Evolutionary conservation across 2,113 vertebrate genomes (phyloP).

Genomic region (Lonchura striata): DNA sequence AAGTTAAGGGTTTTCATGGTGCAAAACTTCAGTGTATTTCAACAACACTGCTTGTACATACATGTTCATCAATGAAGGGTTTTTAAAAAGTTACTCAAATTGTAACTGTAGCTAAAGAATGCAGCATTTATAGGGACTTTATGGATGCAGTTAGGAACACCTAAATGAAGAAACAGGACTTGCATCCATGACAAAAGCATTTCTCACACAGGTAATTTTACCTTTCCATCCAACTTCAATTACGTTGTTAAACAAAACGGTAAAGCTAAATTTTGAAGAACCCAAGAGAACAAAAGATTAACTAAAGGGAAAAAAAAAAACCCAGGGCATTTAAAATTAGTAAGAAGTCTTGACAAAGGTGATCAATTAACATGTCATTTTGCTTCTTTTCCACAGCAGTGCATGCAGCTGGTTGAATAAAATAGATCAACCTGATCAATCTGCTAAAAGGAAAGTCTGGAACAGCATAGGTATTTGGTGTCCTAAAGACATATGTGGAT

Average conservation of each 20-base stretch:
- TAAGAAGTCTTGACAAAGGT: not conserved
- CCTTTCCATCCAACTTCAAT: slow-evolving; percentile 27
- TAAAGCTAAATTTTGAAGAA: slow-evolving; percentile 35
- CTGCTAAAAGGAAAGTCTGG: slow-evolving; percentile 41
- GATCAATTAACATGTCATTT: slow-evolving; percentile 14
- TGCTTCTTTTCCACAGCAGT: slow-evolving; percentile 33
- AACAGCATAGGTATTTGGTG: slow-evolving; percentile 32
- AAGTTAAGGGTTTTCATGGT: slow-evolving; percentile 2
- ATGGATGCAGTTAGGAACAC: slow-evolving; percentile 27
- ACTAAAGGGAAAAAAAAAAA: not conserved
- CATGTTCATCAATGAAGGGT: not conserved
- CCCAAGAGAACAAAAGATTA: slow-evolving; percentile 32
- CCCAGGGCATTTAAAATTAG: not conserved
- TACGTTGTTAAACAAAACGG: slow-evolving; percentile 36
- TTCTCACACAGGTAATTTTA: not conserved
- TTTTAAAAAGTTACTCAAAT: slow-evolving; percentile 24
- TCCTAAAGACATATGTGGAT: slow-evolving; percentile 31
- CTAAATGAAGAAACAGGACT: slow-evolving; percentile 7
- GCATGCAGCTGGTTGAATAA: slow-evolving; percentile 44
- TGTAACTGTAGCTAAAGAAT: slow-evolving; percentile 35
- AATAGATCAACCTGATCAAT: slow-evolving; percentile 40
- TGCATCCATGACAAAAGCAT: slow-evolving; percentile 18
- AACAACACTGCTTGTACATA: slow-evolving; percentile 14
- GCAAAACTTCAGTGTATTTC: slow-evolving; percentile 14
- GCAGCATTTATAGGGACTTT: slow-evolving; percentile 65